phyloP scores from a whole-genome alignment of 1,140 invertebrate species.

The Aleiodes sp. region DNA sequence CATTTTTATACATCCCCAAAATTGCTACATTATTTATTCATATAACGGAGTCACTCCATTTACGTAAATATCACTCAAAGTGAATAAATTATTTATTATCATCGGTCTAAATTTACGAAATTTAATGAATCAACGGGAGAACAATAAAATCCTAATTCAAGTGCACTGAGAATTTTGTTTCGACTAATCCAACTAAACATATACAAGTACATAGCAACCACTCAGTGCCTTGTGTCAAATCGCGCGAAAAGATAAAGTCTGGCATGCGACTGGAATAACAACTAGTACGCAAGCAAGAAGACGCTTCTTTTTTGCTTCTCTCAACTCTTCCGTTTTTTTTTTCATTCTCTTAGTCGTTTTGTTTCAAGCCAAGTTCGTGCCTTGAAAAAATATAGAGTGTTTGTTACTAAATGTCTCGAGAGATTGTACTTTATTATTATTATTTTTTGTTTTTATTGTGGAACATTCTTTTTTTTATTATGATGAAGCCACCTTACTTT shows the following conservation, averaged over 20 bases:
- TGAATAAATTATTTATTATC: too few species aligned
- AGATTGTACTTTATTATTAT: slow-evolving; percentile 28
- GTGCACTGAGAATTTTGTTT: slow-evolving; percentile 42
- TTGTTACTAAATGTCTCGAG: not conserved
- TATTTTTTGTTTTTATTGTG: slow-evolving; percentile 7
- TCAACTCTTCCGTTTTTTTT: not conserved
- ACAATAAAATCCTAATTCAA: too few species aligned
- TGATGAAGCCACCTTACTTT: slow-evolving; percentile 4
- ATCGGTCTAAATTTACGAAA: too few species aligned
- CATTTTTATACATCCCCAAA: too few species aligned
- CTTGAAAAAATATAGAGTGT: slow-evolving; percentile 8
- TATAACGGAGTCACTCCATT: too few species aligned
- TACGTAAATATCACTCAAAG: too few species aligned
- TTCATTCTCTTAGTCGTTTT: not conserved
- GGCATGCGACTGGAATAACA: slow-evolving; percentile 37
- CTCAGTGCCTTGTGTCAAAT: slow-evolving; percentile 46
- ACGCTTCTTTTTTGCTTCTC: not conserved
- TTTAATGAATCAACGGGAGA: too few species aligned
- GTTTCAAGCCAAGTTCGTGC: slow-evolving; percentile 13
- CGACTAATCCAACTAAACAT: slow-evolving; percentile 25
- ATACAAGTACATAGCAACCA: slow-evolving; percentile 9
- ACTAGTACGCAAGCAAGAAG: slow-evolving; percentile 1
- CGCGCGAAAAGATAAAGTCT: slow-evolving; percentile 52
- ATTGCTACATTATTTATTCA: too few species aligned
- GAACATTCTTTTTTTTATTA: not conserved